Percentiles rank a stretch among this genome's conserved stretches.
These are phyloP conservation scores for Boloria euphrosyne DNA, from an alignment of 2,888 invertebrate genomes.

Conservation along the genomic window DNA sequence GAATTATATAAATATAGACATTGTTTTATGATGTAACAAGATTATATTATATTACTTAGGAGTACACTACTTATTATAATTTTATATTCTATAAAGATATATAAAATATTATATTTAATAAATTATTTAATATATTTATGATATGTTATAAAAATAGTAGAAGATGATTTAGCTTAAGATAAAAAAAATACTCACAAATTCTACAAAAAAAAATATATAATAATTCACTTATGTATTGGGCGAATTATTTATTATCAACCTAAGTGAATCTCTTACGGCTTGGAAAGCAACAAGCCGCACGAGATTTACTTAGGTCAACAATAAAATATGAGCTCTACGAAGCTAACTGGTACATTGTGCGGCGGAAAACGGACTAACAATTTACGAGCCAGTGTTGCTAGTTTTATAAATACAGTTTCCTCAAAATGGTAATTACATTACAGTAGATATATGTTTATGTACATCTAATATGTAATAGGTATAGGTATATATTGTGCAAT, in stretches of 20 bases:
- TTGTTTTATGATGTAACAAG: neutral
- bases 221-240: neutral
- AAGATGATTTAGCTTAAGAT: too few relatives aligned
- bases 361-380: conserved; percentile 24
- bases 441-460: too few relatives aligned
- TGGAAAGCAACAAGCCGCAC: conserved; percentile 65
- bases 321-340: conserved; percentile 34
- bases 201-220: neutral
- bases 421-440: conserved; percentile 16
- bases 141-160: too few relatives aligned
- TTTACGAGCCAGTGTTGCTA: conserved; percentile 33
- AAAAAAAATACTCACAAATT: neutral
- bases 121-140: too few relatives aligned
- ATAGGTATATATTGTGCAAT: too few relatives aligned
- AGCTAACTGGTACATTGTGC: conserved; percentile 6
- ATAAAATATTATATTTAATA: too few relatives aligned
- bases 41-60: neutral
- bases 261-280: conserved; percentile 71
- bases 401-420: conserved; percentile 22
- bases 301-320: conserved; percentile 75
- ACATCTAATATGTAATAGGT: too few relatives aligned
- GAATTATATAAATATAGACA: neutral
- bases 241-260: conserved; percentile 49
- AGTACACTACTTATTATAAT: too few relatives aligned
- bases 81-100: too few relatives aligned